Evolutionary conservation across 1,140 invertebrate species (phyloP).

Genomic region (Drosophila chauvacae): DNA sequence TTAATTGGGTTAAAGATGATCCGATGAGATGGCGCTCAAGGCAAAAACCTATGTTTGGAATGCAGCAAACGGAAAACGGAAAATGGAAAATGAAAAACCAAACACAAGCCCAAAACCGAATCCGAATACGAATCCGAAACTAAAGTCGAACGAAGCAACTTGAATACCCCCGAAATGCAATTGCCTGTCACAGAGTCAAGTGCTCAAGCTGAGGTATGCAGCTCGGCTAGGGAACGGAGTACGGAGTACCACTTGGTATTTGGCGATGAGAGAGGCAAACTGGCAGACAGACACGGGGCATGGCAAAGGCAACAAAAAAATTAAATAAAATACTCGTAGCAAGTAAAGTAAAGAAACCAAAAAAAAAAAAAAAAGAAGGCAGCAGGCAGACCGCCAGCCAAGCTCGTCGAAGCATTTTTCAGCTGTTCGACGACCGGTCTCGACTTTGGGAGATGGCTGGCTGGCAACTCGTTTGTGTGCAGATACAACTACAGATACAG

Average conservation of each 20-base stretch:
- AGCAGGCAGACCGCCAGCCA: constrained; percentile 54
- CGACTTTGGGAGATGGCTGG: constrained; percentile 40
- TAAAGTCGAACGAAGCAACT: constrained; percentile 30
- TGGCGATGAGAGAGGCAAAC: constrained; percentile 46
- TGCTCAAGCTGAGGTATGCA: constrained; percentile 54
- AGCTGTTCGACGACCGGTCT: constrained; percentile 79
- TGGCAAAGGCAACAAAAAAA: constrained; percentile 26
- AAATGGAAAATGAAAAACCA: constrained; percentile 17
- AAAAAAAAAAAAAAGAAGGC: constrained; percentile 36
- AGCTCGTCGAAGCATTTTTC: constrained; percentile 66
- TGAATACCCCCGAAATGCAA: constrained; percentile 52
- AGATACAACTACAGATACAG: constrained; percentile 12
- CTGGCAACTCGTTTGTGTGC: constrained; percentile 41
- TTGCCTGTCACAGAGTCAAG: constrained; percentile 66
- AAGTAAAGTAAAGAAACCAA: constrained; percentile 9
- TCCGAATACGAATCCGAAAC: constrained; percentile 5
- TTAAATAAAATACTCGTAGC: constrained; percentile 17
- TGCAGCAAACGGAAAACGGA: constrained; percentile 38
- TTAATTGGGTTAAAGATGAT: constrained; percentile 71
- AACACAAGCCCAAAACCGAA: constrained; percentile 10
- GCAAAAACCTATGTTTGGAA: constrained; percentile 27
- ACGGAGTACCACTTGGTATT: constrained; percentile 40
- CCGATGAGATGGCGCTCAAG: constrained; percentile 30
- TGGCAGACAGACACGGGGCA: constrained; percentile 53
- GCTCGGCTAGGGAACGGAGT: constrained; percentile 47